These are phyloP conservation scores for Seira musarum DNA, from an alignment of 2,888 invertebrate genomes.

Conservation along the genomic window DNA sequence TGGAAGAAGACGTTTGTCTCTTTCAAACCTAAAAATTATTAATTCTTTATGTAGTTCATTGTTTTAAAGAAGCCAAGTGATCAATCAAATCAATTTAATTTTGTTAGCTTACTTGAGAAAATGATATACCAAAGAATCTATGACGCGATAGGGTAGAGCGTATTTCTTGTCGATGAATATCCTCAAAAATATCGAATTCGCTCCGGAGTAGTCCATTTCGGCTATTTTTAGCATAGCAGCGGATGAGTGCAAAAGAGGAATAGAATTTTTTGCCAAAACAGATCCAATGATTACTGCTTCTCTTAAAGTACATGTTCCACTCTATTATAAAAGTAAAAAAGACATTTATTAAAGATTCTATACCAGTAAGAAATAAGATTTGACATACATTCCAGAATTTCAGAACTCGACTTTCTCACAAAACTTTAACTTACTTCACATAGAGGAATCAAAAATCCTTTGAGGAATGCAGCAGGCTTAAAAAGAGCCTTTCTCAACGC, in stretches of 20 bases:
- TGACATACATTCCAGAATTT: no score
- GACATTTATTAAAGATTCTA: background rate
- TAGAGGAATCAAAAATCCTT: conserved; percentile 81
- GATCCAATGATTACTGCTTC: conserved; percentile 97
- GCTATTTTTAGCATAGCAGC: conserved; percentile 96
- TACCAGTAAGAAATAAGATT: conserved; percentile 21
- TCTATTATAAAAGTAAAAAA: conserved; percentile 74
- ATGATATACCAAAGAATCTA: conserved; percentile 95
- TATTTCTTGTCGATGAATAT: conserved; percentile 98
- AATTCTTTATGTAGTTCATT: no score
- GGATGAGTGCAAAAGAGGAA: conserved; percentile 95
- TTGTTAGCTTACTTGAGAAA: conserved; percentile 82
- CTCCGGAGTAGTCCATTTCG: conserved; percentile 97
- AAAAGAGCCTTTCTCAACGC: conserved; percentile 93
- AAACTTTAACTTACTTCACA: conserved; percentile 74
- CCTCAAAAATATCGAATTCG: conserved; percentile 94
- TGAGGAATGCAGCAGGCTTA: conserved; percentile 99
- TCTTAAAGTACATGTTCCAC: conserved; percentile 93
- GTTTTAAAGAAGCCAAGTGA: background rate
- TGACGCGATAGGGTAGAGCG: conserved; percentile 94
- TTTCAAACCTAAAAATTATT: conserved; percentile 81
- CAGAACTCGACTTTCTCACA: conserved; percentile 4
- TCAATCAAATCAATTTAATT: conserved; percentile 30
- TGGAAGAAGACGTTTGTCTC: conserved; percentile 87
- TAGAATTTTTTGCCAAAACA: conserved; percentile 90